Evolutionary conservation across 2,888 invertebrate genomes (phyloP).

Genomic region (Capitulum mitella): DNA sequence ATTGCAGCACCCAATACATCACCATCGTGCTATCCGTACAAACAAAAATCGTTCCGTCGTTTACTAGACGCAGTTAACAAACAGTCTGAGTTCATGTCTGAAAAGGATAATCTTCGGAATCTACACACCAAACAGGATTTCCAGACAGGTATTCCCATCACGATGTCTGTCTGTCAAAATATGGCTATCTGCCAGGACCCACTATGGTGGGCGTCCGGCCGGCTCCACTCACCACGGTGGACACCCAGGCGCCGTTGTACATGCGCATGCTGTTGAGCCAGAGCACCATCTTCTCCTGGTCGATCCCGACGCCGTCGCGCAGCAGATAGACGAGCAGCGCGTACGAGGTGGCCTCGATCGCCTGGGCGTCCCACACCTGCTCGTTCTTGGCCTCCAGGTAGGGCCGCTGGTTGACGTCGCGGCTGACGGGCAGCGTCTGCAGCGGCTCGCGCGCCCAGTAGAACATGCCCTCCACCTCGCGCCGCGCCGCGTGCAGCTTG

Average conservation of each 20-base stretch:
- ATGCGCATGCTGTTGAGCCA: constrained; percentile 41
- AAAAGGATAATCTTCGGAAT: too few species aligned
- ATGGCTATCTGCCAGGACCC: too few species aligned
- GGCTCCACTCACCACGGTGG: constrained; percentile 38
- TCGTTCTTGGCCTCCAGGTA: constrained; percentile 39
- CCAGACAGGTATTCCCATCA: too few species aligned
- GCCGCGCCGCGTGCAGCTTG: constrained; percentile 37
- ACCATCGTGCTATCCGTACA: too few species aligned
- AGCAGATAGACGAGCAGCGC: constrained; percentile 45
- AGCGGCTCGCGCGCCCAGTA: constrained; percentile 38
- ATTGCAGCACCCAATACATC: too few species aligned
- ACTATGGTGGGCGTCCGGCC: too few species aligned
- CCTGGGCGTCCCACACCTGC: constrained; percentile 41
- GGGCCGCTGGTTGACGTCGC: constrained; percentile 43
- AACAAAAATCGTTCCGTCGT: too few species aligned
- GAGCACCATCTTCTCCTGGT: constrained; percentile 40
- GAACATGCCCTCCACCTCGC: constrained; percentile 29
- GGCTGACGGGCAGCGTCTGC: constrained; percentile 31
- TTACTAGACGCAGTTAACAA: too few species aligned
- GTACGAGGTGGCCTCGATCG: constrained; percentile 46
- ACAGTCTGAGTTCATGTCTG: too few species aligned
- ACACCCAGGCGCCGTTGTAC: constrained; percentile 39
- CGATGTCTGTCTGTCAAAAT: too few species aligned
- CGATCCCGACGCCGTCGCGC: constrained; percentile 37
- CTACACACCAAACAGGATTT: too few species aligned